Evolutionary conservation across 2,797 vertebrate species (phyloP).

Genomic region (Coregonus ussuriensis): DNA sequence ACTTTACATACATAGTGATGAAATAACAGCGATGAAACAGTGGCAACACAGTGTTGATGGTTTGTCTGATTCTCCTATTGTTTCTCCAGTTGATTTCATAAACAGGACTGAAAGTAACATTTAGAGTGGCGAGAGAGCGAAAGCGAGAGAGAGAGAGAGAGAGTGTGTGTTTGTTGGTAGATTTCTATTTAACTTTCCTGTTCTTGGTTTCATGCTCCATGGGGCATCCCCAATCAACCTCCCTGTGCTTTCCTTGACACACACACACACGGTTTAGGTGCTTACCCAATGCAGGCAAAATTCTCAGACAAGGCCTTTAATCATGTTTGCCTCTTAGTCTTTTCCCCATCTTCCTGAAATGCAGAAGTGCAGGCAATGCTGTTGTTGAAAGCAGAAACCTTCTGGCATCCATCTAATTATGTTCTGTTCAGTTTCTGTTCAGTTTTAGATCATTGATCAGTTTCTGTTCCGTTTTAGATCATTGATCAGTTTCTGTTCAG

Average conservation of each 20-base stretch:
- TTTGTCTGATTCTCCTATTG: neutral
- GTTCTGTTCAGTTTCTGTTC: neutral
- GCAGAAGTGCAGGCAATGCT: neutral
- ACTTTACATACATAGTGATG: neutral
- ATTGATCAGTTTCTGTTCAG: neutral
- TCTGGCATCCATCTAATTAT: neutral
- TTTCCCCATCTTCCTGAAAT: constrained; percentile 1
- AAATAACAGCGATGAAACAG: neutral
- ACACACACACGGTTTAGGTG: constrained; percentile 37
- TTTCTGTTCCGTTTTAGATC: too few species aligned
- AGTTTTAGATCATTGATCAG: neutral
- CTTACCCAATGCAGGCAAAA: constrained; percentile 49
- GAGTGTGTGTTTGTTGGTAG: neutral
- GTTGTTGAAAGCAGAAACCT: neutral
- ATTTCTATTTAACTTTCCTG: constrained; percentile 54
- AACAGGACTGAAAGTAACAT: neutral
- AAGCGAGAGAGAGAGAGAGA: neutral
- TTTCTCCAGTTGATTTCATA: neutral
- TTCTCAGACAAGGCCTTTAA: neutral
- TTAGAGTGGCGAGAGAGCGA: neutral
- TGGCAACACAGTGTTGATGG: neutral
- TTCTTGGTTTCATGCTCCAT: constrained; percentile 53
- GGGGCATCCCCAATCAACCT: constrained; percentile 63
- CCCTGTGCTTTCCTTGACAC: constrained; percentile 49
- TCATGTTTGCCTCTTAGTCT: neutral